phyloP scores from a whole-genome alignment of 2,888 invertebrate genomes.

The Cremastinae sp. region DNA sequence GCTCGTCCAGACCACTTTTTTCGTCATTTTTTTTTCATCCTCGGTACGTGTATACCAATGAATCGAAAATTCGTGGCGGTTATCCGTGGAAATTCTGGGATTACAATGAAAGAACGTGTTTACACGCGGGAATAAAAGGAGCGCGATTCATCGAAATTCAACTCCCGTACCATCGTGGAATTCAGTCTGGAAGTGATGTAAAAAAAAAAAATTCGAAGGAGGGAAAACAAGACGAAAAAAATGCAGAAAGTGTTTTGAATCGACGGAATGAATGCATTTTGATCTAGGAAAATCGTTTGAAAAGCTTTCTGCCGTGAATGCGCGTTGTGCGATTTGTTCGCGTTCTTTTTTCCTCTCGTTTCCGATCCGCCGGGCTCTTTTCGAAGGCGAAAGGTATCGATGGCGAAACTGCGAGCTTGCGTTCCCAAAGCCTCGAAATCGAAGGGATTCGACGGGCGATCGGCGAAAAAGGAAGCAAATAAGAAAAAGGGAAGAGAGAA shows the following conservation, averaged over 20 bases:
- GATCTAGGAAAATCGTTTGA: conserved; percentile 63
- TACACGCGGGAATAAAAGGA: conserved; percentile 28
- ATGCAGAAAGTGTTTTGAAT: conserved; percentile 7
- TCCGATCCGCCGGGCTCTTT: too few relatives aligned
- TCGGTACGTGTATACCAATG: conserved; percentile 4
- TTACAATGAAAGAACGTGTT: conserved; percentile 64
- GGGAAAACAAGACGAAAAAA: conserved; percentile 22
- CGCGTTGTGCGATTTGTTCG: conserved; percentile 1
- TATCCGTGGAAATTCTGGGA: conserved; percentile 62
- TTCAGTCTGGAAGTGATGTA: conserved; percentile 27
- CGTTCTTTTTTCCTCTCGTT: too few relatives aligned
- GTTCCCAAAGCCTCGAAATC: neutral
- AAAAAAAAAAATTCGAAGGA: conserved; percentile 12
- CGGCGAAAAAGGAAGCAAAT: neutral
- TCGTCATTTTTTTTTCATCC: conserved; percentile 52
- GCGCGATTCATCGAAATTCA: conserved; percentile 42
- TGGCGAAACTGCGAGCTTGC: too few relatives aligned
- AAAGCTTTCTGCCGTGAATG: conserved; percentile 13
- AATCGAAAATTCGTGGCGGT: conserved; percentile 33
- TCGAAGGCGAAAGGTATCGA: too few relatives aligned
- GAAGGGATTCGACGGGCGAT: conserved; percentile 1
- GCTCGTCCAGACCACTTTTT: conserved; percentile 48
- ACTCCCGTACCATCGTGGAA: conserved; percentile 53
- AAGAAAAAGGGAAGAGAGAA: conserved; percentile 53
- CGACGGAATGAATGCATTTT: conserved; percentile 28